A percentile compares a stretch with the other conserved stretches of the same genome.
Evolutionary conservation across 2,797 vertebrate species (phyloP).

Genomic region (Lutjanus argentimaculatus): DNA sequence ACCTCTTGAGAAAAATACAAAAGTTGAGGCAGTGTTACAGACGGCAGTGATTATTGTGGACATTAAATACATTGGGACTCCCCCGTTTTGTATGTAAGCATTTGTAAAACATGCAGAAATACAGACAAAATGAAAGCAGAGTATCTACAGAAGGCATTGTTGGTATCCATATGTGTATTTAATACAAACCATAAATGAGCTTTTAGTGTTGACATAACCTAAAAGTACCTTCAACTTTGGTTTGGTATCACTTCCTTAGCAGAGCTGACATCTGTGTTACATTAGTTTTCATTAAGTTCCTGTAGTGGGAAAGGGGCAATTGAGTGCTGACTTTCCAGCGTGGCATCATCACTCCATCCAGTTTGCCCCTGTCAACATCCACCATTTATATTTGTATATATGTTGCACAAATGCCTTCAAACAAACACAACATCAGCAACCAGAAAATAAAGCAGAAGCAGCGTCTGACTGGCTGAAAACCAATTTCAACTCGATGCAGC

Average conservation of each 20-base stretch:
- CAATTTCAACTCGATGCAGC: constrained; percentile 55
- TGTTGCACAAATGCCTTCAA: constrained; percentile 32
- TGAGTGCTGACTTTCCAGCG: constrained; percentile 3
- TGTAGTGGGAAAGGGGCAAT: neutral
- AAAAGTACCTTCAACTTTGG: neutral
- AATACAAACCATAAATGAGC: too few species aligned
- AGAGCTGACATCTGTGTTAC: neutral
- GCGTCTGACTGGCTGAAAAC: constrained; percentile 58
- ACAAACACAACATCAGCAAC: constrained; percentile 22
- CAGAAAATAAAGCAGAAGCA: constrained; percentile 42
- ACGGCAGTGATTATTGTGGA: too few species aligned
- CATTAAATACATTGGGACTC: too few species aligned
- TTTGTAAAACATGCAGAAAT: too few species aligned
- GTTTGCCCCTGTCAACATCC: constrained; percentile 6
- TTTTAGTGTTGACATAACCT: neutral
- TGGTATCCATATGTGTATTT: too few species aligned
- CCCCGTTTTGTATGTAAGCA: too few species aligned
- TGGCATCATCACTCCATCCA: neutral
- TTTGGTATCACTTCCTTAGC: neutral
- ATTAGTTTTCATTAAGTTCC: constrained; percentile 1
- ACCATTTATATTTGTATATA: neutral
- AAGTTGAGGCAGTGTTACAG: too few species aligned
- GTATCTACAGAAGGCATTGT: too few species aligned
- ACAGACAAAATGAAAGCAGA: too few species aligned
- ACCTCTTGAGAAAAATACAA: too few species aligned